Percentiles rank a stretch among this genome's conserved stretches.
phyloP scores from a whole-genome alignment of 1,140 invertebrate species.

The Lerema accius region DNA sequence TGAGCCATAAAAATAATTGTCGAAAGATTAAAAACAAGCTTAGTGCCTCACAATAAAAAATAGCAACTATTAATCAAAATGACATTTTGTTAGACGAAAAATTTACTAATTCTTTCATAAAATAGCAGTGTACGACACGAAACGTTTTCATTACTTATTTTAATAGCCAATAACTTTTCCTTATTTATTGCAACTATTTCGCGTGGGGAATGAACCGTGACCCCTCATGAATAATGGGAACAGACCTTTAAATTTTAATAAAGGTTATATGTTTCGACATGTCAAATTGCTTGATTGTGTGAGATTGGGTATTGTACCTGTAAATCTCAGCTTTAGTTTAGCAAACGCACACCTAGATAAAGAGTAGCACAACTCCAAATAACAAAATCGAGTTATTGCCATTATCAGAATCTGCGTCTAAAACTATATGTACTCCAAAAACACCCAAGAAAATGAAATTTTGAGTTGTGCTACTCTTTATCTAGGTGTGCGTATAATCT shows the following conservation, averaged over 20 bases:
- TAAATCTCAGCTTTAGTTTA: too few species aligned
- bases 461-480: too few species aligned
- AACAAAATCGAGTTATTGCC: too few species aligned
- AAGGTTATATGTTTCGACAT: conserved; percentile 38
- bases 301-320: neutral
- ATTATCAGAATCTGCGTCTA: too few species aligned
- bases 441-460: too few species aligned
- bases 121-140: conserved; percentile 45
- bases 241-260: conserved; percentile 76
- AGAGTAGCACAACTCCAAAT: too few species aligned
- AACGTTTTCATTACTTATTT: conserved; percentile 77
- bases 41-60: neutral
- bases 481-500: too few species aligned
- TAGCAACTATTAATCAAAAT: neutral
- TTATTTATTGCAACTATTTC: conserved; percentile 78
- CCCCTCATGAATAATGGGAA: conserved; percentile 71
- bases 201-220: conserved; percentile 67
- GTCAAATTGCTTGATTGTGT: conserved; percentile 3
- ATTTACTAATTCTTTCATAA: conserved; percentile 22
- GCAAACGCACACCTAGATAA: too few species aligned
- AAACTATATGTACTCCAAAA: too few species aligned
- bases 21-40: neutral
- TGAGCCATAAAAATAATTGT: too few species aligned
- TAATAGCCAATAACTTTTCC: conserved; percentile 76
- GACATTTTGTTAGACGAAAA: neutral